Conservation (phyloP, 1,140 invertebrate species). For the Holotrichia oblita region DNA sequence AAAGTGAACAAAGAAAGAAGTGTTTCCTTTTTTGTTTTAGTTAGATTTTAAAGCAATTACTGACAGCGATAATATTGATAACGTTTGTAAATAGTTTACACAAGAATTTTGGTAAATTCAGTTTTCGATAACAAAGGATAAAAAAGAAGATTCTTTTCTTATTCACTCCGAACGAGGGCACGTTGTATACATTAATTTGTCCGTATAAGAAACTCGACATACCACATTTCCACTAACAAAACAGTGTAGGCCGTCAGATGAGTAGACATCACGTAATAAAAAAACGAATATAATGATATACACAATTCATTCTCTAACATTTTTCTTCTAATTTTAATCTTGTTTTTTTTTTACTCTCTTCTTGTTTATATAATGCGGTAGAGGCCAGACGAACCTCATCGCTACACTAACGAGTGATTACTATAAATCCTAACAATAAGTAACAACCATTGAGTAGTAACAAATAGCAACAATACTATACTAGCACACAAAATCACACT, state of each 20-base stretch:
- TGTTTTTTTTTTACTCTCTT: neutral
- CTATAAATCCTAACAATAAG: constrained; percentile 34
- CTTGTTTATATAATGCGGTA: constrained; percentile 28
- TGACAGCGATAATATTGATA: no score
- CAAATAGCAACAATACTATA: constrained; percentile 44
- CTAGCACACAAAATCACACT: constrained; percentile 26
- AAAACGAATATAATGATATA: neutral
- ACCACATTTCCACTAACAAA: constrained; percentile 3
- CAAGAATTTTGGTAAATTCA: no score
- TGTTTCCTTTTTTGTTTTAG: no score
- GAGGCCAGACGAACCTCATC: constrained; percentile 29
- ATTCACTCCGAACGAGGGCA: no score
- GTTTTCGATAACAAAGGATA: no score
- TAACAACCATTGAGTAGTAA: constrained; percentile 46
- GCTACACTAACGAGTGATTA: constrained; percentile 44
- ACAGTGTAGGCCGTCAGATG: constrained; percentile 19
- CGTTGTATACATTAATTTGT: no score
- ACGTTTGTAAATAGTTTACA: no score
- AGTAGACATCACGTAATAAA: constrained; percentile 2
- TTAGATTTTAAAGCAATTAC: no score
- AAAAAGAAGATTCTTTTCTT: no score
- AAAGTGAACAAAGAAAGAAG: no score
- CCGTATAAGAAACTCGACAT: neutral
- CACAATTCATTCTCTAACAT: neutral
- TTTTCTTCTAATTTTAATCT: constrained; percentile 2